Percentiles rank a stretch among this genome's conserved stretches.
Conservation (phyloP, 2,797 vertebrate species). For the Graptemys geographica region DNA sequence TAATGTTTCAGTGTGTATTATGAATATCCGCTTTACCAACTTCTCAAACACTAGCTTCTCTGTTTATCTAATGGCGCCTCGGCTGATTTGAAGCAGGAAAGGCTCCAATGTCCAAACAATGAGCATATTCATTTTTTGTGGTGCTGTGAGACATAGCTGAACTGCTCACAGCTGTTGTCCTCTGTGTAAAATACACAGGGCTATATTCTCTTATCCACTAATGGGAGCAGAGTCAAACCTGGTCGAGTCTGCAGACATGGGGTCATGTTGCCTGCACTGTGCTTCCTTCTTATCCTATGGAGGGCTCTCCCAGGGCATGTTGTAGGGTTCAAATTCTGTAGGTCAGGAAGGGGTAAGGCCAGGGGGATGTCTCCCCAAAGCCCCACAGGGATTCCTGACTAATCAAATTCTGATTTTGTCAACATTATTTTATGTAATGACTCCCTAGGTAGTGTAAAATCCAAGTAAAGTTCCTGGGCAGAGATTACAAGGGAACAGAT, state of each 20-base stretch:
- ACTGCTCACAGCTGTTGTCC: too few relatives aligned
- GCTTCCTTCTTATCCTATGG: background rate
- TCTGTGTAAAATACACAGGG: background rate
- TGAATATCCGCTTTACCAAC: background rate
- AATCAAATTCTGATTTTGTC: background rate
- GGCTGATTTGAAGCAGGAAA: background rate
- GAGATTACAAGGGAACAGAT: background rate
- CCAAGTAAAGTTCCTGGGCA: background rate
- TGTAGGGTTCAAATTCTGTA: background rate
- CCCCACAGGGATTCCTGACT: background rate
- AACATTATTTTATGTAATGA: background rate
- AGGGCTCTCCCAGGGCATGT: background rate
- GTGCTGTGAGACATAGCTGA: background rate
- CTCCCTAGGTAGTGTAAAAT: background rate
- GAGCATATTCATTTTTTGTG: background rate
- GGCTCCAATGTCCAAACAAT: background rate
- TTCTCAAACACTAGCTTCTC: background rate
- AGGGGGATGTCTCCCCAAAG: background rate
- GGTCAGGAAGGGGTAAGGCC: background rate
- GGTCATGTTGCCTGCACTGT: background rate
- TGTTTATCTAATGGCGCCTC: background rate
- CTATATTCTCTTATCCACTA: background rate
- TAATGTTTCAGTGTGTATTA: accelerated
- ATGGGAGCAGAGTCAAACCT: background rate
- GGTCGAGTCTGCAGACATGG: background rate